These are phyloP conservation scores for Geococcyx californianus DNA, from an alignment of 2,113 vertebrate species.

Conservation along the genomic window DNA sequence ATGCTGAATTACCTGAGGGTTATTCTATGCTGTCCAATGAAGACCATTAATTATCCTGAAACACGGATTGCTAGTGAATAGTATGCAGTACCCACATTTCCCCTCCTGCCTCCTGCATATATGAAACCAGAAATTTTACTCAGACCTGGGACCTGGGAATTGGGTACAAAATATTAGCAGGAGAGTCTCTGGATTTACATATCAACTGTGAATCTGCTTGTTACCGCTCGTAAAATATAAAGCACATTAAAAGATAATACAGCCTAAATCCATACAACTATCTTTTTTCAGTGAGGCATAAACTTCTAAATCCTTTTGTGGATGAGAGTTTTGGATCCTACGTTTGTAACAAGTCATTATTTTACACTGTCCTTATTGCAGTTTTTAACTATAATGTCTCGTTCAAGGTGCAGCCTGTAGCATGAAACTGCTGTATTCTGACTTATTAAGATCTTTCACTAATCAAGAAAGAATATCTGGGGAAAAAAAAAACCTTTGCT, in stretches of 20 bases:
- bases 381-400: neutral
- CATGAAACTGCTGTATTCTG: neutral
- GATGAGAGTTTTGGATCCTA: neutral
- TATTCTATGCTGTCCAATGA: neutral
- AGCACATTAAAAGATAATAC: neutral
- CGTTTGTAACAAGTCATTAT: neutral
- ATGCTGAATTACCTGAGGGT: neutral
- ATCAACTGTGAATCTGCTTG: neutral
- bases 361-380: neutral
- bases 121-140: neutral
- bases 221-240: neutral
- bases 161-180: neutral
- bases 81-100: neutral
- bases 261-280: neutral
- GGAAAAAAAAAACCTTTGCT: neutral
- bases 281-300: neutral
- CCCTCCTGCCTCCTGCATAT: rapidly evolving
- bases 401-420: neutral
- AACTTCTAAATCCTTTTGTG: neutral
- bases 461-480: neutral
- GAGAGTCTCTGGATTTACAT: neutral
- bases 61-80: neutral
- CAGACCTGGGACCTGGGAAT: too few species aligned
- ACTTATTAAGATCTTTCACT: neutral
- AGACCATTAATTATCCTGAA: neutral